Conservation (phyloP, 2,113 vertebrate species). For the Lasiurus borealis region DNA sequence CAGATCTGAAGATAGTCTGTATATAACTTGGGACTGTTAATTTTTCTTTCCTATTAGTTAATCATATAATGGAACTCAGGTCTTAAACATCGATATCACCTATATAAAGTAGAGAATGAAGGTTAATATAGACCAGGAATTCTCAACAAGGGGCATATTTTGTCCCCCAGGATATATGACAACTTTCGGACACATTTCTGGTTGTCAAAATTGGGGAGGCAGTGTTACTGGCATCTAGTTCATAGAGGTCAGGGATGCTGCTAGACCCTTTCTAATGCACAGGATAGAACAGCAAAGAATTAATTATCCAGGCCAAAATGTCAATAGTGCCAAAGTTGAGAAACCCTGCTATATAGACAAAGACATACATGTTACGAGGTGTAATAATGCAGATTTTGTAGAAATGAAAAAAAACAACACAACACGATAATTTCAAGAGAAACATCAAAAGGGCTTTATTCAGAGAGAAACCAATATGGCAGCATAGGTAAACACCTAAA, state of each 20-base stretch:
- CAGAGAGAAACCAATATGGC: no score
- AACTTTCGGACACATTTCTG: neutral
- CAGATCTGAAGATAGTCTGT: neutral
- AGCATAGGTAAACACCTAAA: no score
- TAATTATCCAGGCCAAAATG: neutral
- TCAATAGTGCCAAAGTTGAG: neutral
- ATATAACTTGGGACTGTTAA: neutral
- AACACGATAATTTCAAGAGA: no score
- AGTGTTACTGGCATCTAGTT: no score
- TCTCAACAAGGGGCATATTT: conserved; percentile 15
- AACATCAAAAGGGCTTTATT: no score
- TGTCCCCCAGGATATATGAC: neutral
- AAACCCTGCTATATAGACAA: neutral
- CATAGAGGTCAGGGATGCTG: neutral
- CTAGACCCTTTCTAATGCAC: neutral
- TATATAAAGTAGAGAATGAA: neutral
- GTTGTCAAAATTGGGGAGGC: no score
- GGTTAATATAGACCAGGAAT: neutral
- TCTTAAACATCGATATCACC: neutral
- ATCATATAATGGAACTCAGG: neutral
- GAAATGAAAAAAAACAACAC: no score
- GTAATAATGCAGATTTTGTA: no score
- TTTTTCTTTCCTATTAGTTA: neutral
- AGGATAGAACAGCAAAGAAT: neutral
- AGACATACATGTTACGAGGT: neutral